Conservation (phyloP, 2,113 vertebrate species). For the Oreochromis spilurus region DNA sequence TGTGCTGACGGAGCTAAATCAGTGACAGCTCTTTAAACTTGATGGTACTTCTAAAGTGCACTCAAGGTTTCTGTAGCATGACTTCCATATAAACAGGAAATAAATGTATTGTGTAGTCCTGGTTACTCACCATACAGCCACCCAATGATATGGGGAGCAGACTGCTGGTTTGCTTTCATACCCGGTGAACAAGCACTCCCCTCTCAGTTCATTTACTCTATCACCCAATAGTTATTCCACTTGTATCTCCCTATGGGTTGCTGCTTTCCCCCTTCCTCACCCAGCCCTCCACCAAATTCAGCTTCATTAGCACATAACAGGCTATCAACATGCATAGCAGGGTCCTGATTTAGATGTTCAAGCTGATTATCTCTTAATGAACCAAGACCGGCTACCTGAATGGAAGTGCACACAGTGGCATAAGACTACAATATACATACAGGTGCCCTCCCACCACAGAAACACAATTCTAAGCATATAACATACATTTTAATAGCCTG, state of each 20-base stretch:
- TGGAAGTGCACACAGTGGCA: conserved; percentile 38
- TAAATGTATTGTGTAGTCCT: background rate
- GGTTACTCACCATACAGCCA: background rate
- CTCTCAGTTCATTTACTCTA: conserved; percentile 24
- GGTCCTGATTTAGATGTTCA: conserved; percentile 69
- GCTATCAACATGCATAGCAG: conserved; percentile 71
- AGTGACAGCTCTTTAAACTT: background rate
- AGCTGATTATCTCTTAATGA: conserved; percentile 69
- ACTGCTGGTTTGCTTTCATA: background rate
- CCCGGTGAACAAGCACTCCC: background rate
- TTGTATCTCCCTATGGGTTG: conserved; percentile 51
- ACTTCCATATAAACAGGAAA: background rate
- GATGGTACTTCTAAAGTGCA: background rate
- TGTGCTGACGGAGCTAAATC: background rate
- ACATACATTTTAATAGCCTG: background rate
- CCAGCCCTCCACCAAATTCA: conserved; percentile 23
- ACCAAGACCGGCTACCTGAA: conserved; percentile 43
- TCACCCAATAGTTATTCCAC: conserved; percentile 47
- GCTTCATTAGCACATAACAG: conserved; percentile 73
- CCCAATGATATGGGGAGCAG: background rate
- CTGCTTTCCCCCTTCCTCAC: background rate
- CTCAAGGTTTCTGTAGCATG: background rate
- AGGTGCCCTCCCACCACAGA: background rate
- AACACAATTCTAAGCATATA: background rate
- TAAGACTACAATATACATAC: conserved; percentile 3